Base-by-base conservation (phyloP, 1,140 invertebrate species). In the Yoshiicerus persimilis region DNA sequence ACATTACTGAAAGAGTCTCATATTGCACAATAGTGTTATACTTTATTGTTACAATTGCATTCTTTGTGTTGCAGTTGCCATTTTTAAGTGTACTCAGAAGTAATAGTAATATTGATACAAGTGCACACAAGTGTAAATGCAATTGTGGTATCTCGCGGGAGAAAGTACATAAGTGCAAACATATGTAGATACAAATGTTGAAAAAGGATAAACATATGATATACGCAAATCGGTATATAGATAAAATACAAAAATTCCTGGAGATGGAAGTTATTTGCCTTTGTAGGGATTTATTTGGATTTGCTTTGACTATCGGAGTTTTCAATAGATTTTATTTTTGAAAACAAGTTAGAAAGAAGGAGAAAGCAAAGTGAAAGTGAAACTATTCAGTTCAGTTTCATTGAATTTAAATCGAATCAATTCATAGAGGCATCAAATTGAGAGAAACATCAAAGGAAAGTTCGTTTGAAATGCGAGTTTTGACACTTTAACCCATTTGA, bases 341-440 rank as follows among this genome's bases (percentile, higher is more conserved):
- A n/a, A n/a, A n/a, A n/a, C n/a, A 39, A 11, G 38, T 39, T 39
- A 4, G 16, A 56, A 56, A 66, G 30, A 36, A 20, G 32, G 34
- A 34, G 62, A 64, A 20, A 47, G 62, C 20, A n/a, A n/a, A 38
- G 25, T 66, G 84, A 38, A 47, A 64, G 62, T 25, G 62, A 66
- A 80, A 80, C 32, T 34, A 34, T 36, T 77, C 64, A 80, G 13
- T 38, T 77, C 34, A 23, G 20, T 80, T 80, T 80, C 30, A 34
- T 34, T 34, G 32, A 80, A 80, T 80, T 23, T 36, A 87, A 87
- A 87, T 87, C 86, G 86, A 87, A 87, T 87, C 66, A 87, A 64
- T 32, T 36, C 86, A 87, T 39, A 87, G 86, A 77, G 30, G 64
- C 86, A 39, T 87, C 66, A 87, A 87, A 87, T 87, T 87, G 86